phyloP scores from a whole-genome alignment of 2,888 invertebrate genomes.

The Trypoxylon attenuatum region DNA sequence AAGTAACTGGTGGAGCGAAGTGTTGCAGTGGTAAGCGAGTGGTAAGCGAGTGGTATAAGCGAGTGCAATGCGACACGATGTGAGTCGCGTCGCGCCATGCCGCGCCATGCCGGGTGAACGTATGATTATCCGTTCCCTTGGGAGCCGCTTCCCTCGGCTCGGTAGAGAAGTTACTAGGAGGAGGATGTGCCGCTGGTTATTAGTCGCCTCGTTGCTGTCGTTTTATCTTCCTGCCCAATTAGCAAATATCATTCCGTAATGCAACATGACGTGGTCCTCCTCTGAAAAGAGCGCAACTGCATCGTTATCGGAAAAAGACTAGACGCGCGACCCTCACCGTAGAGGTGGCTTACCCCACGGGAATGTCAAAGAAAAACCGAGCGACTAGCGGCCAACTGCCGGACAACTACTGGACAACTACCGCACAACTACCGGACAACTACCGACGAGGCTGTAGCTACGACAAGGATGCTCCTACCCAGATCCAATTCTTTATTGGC shows the following conservation, averaged over 20 bases:
- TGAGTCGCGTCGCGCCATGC: slow-evolving; percentile 50
- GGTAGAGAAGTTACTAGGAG: slow-evolving; percentile 28
- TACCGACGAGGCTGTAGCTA: too few relatives aligned
- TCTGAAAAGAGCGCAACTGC: slow-evolving; percentile 57
- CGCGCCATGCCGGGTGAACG: slow-evolving; percentile 61
- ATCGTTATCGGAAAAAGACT: slow-evolving; percentile 34
- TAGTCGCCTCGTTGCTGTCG: slow-evolving; percentile 64
- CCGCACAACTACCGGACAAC: too few relatives aligned
- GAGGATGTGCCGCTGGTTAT: slow-evolving; percentile 65
- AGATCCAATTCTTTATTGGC: slow-evolving; percentile 57
- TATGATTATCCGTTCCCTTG: slow-evolving; percentile 68
- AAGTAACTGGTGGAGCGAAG: slow-evolving; percentile 4
- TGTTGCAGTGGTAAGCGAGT: neutral
- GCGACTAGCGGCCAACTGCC: too few relatives aligned
- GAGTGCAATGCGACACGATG: too few relatives aligned
- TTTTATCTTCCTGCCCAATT: slow-evolving; percentile 74
- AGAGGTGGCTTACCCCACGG: slow-evolving; percentile 3
- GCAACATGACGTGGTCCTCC: slow-evolving; percentile 69
- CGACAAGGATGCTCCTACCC: too few relatives aligned
- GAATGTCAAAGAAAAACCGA: neutral
- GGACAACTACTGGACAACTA: too few relatives aligned
- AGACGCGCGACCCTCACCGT: slow-evolving; percentile 36
- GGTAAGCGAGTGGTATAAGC: too few relatives aligned
- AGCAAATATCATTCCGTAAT: slow-evolving; percentile 74
- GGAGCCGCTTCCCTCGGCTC: slow-evolving; percentile 46